These are phyloP conservation scores for Bombus pyrosoma DNA, from an alignment of 1,140 invertebrate species.

Conservation along the genomic window DNA sequence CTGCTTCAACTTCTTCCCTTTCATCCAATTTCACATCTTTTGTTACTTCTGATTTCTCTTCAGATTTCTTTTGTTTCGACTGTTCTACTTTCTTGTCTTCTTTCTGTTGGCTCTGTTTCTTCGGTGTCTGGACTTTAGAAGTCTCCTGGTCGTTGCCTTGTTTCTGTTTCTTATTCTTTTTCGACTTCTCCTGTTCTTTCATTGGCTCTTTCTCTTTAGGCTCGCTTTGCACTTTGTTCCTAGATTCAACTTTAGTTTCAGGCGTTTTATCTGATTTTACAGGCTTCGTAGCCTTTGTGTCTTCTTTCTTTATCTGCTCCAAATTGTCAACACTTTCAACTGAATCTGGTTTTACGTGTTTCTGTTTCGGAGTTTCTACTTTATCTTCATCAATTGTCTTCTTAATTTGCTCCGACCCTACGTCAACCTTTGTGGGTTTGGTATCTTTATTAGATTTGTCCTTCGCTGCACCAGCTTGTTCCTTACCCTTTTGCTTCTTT, in stretches of 20 bases:
- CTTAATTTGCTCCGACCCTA: neutral
- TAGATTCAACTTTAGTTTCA: constrained; percentile 14
- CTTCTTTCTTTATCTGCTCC: neutral
- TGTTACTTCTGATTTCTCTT: neutral
- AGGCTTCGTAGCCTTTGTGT: neutral
- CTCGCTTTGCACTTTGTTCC: constrained; percentile 3
- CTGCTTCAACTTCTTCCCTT: neutral
- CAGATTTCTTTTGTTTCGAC: neutral
- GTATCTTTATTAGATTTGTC: neutral
- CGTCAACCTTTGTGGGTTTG: neutral
- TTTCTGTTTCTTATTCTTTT: constrained; percentile 15
- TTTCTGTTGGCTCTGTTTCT: neutral
- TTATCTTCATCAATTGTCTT: neutral
- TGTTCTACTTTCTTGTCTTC: neutral
- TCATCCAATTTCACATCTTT: neutral
- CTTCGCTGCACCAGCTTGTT: constrained; percentile 3
- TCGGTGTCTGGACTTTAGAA: neutral
- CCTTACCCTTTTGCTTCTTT: constrained; percentile 28
- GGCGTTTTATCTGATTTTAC: neutral
- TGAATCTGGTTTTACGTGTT: neutral
- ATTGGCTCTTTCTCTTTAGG: neutral
- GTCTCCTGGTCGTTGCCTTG: neutral
- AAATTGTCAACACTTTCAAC: neutral
- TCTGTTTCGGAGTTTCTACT: neutral
- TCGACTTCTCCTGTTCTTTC: constrained; percentile 19